Base-by-base conservation (phyloP, 2,888 invertebrate genomes). In the Sclerodermus sp. region DNA sequence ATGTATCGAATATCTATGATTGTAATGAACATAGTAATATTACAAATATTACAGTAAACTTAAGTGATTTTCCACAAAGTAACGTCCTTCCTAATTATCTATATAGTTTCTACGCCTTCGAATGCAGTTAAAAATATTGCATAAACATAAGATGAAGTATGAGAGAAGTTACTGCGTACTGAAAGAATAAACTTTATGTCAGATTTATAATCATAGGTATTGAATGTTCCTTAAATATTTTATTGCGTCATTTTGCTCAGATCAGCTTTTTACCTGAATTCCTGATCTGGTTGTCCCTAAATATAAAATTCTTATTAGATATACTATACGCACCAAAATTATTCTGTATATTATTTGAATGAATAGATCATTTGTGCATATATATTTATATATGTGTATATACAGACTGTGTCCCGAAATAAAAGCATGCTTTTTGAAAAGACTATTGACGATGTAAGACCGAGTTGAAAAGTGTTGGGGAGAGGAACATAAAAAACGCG, bases 1-100 rank as follows among this genome's bases (percentile, higher is more conserved):
- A 67, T 63, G 65, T 68, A 65, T 66, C 62, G 64, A 66, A 63
- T 66, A 72, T 67, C 68, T 64, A 66, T 67, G 57, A 71, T 66
- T 61, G 63, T 54, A 55, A 59, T 53, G 53, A 30, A 66, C 52
- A 53, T 64, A 34, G 55, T 57, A 54, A 51, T 42, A 51, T 55
- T 59, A 60, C 44, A 47, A 51, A 58, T 47, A 49, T 49, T 47
- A 50, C 50, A 45, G 42, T 61, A 67, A 58, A 53, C 49, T 45
- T 58, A 58, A 57, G 63, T 52, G 57, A 59, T 56, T 52, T 58
- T 63, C 58, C 58, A 57, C 57, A 50, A 41, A 44, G 46, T 59
- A 55, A 68, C 64, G 66, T 71, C 66, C 67, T 70, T 67, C 66
- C 66, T 64, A 54, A 60, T 67, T 56, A 69, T 69, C 57, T 23